Conservation (phyloP, 1,140 invertebrate genomes). For the Papilio glaucus region DNA sequence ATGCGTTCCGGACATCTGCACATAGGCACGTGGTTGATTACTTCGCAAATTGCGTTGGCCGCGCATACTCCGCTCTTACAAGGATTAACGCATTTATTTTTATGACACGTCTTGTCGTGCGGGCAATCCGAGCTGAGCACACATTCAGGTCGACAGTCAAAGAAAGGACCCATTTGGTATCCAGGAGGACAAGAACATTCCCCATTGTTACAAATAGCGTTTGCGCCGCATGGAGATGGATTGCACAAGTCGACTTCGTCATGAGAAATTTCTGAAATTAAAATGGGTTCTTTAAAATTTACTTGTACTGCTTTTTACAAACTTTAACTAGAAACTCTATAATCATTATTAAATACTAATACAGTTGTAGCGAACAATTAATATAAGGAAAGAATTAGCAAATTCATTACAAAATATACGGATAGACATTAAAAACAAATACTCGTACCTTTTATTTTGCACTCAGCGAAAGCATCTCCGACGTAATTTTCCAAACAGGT, state of each 20-base stretch:
- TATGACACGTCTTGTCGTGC: slow-evolving; percentile 84
- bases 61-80: slow-evolving; percentile 86
- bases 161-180: slow-evolving; percentile 85
- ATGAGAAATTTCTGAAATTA: slow-evolving; percentile 65
- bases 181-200: slow-evolving; percentile 86
- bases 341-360: too few species aligned
- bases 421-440: slow-evolving; percentile 3
- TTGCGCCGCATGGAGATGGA: slow-evolving; percentile 89
- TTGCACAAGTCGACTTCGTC: slow-evolving; percentile 85
- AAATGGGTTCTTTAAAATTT: slow-evolving; percentile 51
- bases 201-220: slow-evolving; percentile 87
- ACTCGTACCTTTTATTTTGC: slow-evolving; percentile 79
- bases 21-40: slow-evolving; percentile 87
- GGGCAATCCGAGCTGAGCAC: slow-evolving; percentile 85
- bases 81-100: slow-evolving; percentile 86
- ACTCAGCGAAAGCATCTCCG: slow-evolving; percentile 86
- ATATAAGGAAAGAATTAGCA: background rate
- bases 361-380: background rate
- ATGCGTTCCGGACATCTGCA: slow-evolving; percentile 87
- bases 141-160: slow-evolving; percentile 86
- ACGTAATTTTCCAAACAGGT: slow-evolving; percentile 84
- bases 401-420: background rate
- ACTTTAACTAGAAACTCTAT: too few species aligned
- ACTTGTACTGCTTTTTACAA: slow-evolving; percentile 50
- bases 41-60: slow-evolving; percentile 88